These are phyloP conservation scores for Ambastaia sidthimunki DNA, from an alignment of 2,797 vertebrate genomes.

Conservation along the genomic window DNA sequence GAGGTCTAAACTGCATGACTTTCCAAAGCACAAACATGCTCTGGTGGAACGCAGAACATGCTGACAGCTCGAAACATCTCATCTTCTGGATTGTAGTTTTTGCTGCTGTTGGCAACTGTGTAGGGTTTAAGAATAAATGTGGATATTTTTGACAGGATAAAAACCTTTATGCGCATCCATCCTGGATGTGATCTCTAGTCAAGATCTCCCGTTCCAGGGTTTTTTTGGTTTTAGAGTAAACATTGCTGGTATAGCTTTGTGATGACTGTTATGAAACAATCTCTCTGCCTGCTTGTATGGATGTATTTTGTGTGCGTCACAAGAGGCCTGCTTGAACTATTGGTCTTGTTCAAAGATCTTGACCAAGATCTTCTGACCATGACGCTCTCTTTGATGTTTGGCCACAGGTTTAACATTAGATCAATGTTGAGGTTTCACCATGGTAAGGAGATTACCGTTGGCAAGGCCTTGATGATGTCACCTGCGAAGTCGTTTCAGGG, in stretches of 20 bases:
- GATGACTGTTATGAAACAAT: slow-evolving; percentile 15
- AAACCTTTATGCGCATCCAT: slow-evolving; percentile 13
- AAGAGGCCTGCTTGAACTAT: too few species aligned
- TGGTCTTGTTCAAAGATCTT: too few species aligned
- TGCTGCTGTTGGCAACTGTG: too few species aligned
- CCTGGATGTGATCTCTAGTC: neutral
- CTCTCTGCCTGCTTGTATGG: neutral
- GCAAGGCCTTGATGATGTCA: neutral
- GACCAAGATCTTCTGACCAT: neutral
- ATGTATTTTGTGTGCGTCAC: too few species aligned
- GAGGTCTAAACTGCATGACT: neutral
- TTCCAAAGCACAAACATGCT: slow-evolving; percentile 7
- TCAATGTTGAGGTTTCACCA: neutral
- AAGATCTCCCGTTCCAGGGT: too few species aligned
- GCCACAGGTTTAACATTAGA: neutral
- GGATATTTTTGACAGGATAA: neutral
- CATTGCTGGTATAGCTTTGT: slow-evolving; percentile 18
- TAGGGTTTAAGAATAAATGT: too few species aligned
- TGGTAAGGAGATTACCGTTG: neutral
- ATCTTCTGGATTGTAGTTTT: too few species aligned
- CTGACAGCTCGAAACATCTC: neutral
- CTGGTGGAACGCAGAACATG: slow-evolving; percentile 9
- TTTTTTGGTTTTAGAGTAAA: neutral
- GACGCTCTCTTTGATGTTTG: slow-evolving; percentile 5
- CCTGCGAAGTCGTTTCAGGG: too few species aligned